Evolutionary conservation across 2,888 invertebrate species (phyloP), one percentile per base, ranked within the genome.

Genomic region (Drosophila histrio): DNA sequence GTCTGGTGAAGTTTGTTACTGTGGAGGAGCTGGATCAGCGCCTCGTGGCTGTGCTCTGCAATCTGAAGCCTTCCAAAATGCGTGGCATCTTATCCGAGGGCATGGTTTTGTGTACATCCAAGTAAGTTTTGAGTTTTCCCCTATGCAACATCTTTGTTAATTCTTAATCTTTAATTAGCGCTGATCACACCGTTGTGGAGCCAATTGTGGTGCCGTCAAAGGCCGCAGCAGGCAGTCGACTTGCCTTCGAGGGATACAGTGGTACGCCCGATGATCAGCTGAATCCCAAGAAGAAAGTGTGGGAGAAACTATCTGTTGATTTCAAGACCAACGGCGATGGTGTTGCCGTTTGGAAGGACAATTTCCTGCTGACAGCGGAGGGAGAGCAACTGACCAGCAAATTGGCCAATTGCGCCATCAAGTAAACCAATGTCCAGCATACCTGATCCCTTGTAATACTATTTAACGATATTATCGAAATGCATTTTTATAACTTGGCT

Each of bases 41-140:
- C 63, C 93, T 96, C 92, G 99, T 98, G 4, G 96, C 99, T 3
- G 97, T 99, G 2, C 92, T 99, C 49, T 98, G 98, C 83, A 99
- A 99, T 92, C 93, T 99, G 49, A 99, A 99, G 92, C 95, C 99
- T 32, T 98, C 97, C 11, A 99, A 98, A 93, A 97, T 99, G 95
- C 94, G 98, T 73, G 98, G 98, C 49, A 93, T 98, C 24, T 95
- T 96, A 79, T 98, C 98, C 0, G 95, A 96, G 90, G 98, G 97
- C 68, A 98, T 98, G 98, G 96, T 98, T 32, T 93, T 98, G 46
- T 98, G 98, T 93, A 97, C 97, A 13, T 97, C 97, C 41, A 92
- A 94, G 95, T 95, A 90, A 92, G 93, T 92, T 15, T 0, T 9
- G 8, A 1, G 0, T 36, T 19, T 0, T 0, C 4, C 19, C 17